A percentile compares a stretch with the other conserved stretches of the same genome.
These are phyloP conservation scores for Sebastes schlegelii DNA, from an alignment of 2,113 vertebrate genomes.

Conservation along the genomic window DNA sequence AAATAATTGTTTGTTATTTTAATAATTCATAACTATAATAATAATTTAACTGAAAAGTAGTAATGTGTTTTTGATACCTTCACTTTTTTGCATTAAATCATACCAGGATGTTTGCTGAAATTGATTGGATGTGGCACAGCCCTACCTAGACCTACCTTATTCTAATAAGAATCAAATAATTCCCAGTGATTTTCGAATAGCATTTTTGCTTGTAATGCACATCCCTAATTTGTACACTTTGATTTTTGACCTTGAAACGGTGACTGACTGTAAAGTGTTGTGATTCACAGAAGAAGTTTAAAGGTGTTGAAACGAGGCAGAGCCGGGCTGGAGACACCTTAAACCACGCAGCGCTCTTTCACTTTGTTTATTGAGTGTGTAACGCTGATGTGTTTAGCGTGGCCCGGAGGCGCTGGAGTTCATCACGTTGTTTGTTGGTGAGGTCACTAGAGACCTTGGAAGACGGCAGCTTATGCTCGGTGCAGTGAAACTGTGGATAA, in stretches of 20 bases:
- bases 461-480: background rate
- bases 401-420: background rate
- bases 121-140: no score
- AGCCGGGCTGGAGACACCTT: background rate
- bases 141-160: no score
- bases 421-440: background rate
- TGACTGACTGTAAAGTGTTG: background rate
- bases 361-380: constrained; percentile 3
- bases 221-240: background rate
- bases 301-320: background rate
- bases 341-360: rapidly evolving
- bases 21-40: no score
- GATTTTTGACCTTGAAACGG: background rate
- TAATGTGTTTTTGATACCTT: no score
- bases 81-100: background rate
- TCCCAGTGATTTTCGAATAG: no score
- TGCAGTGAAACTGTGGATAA: constrained; percentile 26
- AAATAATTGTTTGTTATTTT: no score
- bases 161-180: no score
- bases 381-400: constrained; percentile 8
- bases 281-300: background rate
- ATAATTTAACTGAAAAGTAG: no score
- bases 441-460: constrained; percentile 8
- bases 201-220: no score
- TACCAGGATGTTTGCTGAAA: no score